phyloP scores from a whole-genome alignment of 2,113 vertebrate species.

The Gallinago jamesoni region DNA sequence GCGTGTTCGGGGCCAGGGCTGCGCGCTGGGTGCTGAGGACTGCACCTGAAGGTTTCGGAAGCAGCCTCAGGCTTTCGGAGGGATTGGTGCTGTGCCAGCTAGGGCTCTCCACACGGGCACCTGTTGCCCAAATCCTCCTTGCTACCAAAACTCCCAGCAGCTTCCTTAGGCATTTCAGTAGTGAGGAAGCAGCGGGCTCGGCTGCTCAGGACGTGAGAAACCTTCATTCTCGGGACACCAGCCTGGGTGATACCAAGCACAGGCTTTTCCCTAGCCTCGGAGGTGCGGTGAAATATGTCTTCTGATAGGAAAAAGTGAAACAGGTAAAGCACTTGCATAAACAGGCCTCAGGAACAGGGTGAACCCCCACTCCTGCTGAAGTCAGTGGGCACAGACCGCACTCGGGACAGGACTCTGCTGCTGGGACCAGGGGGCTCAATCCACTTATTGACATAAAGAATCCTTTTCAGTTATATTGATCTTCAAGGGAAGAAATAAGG shows the following conservation, averaged over 20 bases:
- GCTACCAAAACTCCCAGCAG: neutral
- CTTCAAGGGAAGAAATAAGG: neutral
- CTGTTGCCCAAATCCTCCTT: neutral
- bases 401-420: accelerated
- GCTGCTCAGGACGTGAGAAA: neutral
- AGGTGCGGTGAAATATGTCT: neutral
- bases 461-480: neutral
- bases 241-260: accelerated
- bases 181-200: neutral
- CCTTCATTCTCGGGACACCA: neutral
- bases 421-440: neutral
- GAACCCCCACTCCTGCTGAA: neutral
- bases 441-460: neutral
- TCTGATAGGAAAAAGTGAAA: neutral
- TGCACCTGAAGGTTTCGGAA: neutral
- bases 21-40: neutral
- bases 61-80: neutral
- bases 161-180: neutral
- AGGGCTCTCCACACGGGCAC: accelerated
- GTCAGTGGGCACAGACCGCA: neutral
- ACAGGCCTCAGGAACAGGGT: accelerated
- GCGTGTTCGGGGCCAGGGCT: neutral
- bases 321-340: neutral
- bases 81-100: neutral
- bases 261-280: neutral